Base-by-base conservation (phyloP, 2,113 vertebrate genomes). In the Rhipidura dahli region DNA sequence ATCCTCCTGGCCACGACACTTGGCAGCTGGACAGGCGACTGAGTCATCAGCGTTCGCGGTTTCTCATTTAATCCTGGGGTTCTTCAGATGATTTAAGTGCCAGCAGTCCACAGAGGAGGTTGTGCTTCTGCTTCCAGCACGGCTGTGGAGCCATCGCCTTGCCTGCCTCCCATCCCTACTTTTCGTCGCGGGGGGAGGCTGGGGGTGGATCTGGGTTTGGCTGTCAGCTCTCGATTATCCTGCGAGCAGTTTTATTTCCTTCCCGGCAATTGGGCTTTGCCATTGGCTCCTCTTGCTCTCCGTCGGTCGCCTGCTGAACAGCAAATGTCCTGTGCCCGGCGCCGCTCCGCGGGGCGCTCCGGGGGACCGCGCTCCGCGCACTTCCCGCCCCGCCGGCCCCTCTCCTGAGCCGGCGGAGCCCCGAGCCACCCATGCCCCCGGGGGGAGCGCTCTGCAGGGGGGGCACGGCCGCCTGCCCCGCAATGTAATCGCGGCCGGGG, bases 391-490 rank as follows among this genome's bases (percentile, higher is more conserved):
- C 68, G 7, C 57, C 69, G 60, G 57, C 61, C 69, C 10, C 79
- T 39, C 42, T 33, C 13, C 60, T 91, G 71, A 82, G 45, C 73
- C 45, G 24, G 42, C 70, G 6, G 78, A 88, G n/a, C 78, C 73
- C 89, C 83, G 24, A 42, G 50, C 56, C 83, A 56, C 73, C 64
- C 93, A 93, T 94, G 95, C 92, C 96, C 90, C 95, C 90, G 81
- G 76, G 93, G 83, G 92, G 66, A 94, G 66, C 76, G 51, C 84
- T 95, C 70, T 91, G 83, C 86, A 15, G 84, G 76, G 94, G 51
- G 95, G 95, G 81, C 95, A 19, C 90, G 75, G 93, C 91, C 77
- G 71, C 91, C 90, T 94, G 93, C 93, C 95, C 95, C 87, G 80
- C 95, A 83, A 96, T 96, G 95, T 94, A 94, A 96, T 42, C 39